Conservation (phyloP, 1,140 invertebrate genomes). For the Heliconius himera region DNA sequence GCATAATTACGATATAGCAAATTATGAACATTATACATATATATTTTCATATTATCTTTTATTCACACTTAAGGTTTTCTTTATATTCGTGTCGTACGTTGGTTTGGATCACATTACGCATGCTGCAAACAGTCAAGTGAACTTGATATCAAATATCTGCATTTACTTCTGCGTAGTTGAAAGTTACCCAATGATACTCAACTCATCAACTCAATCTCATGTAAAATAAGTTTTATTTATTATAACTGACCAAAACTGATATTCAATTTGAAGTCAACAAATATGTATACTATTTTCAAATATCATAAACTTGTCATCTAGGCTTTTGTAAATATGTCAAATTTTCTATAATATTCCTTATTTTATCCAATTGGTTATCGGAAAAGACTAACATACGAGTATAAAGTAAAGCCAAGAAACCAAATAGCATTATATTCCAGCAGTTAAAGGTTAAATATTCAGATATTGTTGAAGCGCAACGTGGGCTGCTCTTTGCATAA, state of each 20-base stretch:
- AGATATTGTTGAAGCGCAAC: conserved; percentile 47
- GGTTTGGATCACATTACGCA: background rate
- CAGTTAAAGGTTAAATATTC: conserved; percentile 71
- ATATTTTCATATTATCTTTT: background rate
- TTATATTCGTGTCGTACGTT: background rate
- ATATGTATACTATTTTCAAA: background rate
- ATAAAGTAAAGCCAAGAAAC: conserved; percentile 40
- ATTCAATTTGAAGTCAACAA: background rate
- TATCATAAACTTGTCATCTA: conserved; percentile 7
- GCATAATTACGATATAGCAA: background rate
- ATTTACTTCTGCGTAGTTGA: background rate
- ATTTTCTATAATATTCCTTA: conserved; percentile 16
- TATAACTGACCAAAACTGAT: background rate
- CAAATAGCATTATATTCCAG: conserved; percentile 50
- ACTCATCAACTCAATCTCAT: background rate
- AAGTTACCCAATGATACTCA: background rate
- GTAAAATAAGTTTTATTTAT: background rate
- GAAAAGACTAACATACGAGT: background rate
- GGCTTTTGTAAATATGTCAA: conserved; percentile 31
- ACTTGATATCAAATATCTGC: background rate
- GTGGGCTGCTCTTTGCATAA: conserved; percentile 63
- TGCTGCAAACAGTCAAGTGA: background rate
- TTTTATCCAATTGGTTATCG: background rate
- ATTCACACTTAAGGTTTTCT: background rate
- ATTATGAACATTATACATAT: background rate